Conservation (phyloP, 53 echinoderm and acorn worm species). For the Zoroaster sp. region DNA sequence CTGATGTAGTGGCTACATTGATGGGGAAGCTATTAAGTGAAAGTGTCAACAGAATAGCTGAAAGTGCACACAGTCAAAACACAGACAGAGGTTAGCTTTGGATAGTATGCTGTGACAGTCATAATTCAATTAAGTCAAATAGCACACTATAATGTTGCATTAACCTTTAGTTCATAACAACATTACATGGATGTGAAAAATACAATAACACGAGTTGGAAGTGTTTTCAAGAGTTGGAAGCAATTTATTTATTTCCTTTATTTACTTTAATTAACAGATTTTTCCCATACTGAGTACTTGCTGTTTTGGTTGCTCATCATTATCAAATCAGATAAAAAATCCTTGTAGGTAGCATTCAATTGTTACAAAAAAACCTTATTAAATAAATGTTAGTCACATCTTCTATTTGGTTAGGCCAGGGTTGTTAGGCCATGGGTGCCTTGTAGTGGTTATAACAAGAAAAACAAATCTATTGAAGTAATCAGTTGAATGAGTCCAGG, state of each 20-base stretch:
- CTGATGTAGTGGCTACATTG: constrained; percentile 49
- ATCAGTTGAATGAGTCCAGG: too few species aligned
- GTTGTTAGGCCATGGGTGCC: neutral
- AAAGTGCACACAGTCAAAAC: constrained; percentile 37
- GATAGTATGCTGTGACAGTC: neutral
- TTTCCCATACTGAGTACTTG: too few species aligned
- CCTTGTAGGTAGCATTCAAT: neutral
- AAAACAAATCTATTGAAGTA: too few species aligned
- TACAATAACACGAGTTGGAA: too few species aligned
- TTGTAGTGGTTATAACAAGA: neutral
- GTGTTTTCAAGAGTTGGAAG: too few species aligned
- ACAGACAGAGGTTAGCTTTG: constrained; percentile 49
- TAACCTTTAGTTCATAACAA: too few species aligned
- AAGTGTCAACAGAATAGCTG: constrained; percentile 56
- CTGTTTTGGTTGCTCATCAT: too few species aligned
- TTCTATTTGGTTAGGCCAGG: neutral
- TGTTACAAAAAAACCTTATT: neutral
- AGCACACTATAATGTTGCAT: too few species aligned
- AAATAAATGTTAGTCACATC: neutral
- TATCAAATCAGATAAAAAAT: too few species aligned
- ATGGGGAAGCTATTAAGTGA: constrained; percentile 60
- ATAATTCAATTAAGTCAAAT: neutral
- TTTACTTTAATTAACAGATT: too few species aligned
- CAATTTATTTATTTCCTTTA: too few species aligned
- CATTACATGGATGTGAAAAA: too few species aligned